Evolutionary conservation across 35 echinoderm and acorn worm genomes (phyloP), one percentile per base, ranked within the genome.

Genomic region (Amphiura filiformis): DNA sequence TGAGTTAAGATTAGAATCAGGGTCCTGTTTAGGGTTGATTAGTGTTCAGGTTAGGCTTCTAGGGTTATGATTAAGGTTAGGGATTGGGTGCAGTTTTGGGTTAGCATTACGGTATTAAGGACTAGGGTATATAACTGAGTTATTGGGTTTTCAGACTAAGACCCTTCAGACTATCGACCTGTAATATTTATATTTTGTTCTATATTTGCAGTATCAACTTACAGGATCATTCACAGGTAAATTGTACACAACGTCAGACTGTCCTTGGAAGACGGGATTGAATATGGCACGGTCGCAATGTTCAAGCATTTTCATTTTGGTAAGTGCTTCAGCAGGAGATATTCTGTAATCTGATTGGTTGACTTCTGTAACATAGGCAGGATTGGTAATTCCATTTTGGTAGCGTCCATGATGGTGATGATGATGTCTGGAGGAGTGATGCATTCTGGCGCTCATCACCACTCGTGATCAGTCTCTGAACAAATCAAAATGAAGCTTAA

Each of bases 221-320:
- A 99, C 96, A 23, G 96, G 70, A 88, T 94, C 93, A 39, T 90
- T 83, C 18, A 94, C 78, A 18, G 90, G 93, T 49, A 92, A 78
- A 23, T 70, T 70, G 28, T 70, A 70, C 7, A 70, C 61, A 70
- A 70, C 61, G 57, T 94, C 96, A 9, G 96, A 86, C 56, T 94
- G 93, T 12, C 61, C 32, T 33, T 91, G 93, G 56, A 99, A 99
- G 41, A 99, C 85, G 7, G 93, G 93, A 83, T 99, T 99, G 39
- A 99, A 83, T 39, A 99, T 85, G 20, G 93, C 87, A 12, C 65
- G 86, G 47, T 95, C 91, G 56, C 90, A 90, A 35, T 92, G 96
- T 31, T 99, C 96, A 35, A 99, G 64, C 42, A 88, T 86, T 81
- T 99, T 86, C 96, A 99, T 99, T 35, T 92, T 94, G 23, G 81